Percentiles rank a stretch among this genome's conserved stretches.
phyloP scores from a whole-genome alignment of 1,140 invertebrate genomes.

The Sminthurinus signatus region DNA sequence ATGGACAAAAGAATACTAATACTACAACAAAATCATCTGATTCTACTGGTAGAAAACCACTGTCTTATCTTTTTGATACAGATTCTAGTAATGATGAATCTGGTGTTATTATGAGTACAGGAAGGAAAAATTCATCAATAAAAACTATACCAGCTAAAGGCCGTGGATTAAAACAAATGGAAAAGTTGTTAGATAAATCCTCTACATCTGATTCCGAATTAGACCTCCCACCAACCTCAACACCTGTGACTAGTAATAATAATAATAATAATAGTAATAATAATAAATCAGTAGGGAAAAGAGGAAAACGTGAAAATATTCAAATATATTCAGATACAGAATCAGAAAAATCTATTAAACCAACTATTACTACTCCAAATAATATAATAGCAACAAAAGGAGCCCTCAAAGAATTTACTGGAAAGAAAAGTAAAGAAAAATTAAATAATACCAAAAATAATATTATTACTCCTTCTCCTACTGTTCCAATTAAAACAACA shows the following conservation, averaged over 20 bases:
- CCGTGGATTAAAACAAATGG: constrained; percentile 30
- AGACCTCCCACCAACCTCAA: constrained; percentile 22
- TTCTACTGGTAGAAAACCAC: constrained; percentile 21
- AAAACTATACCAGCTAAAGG: constrained; percentile 62
- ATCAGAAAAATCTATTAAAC: constrained; percentile 45
- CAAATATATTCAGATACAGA: constrained; percentile 66
- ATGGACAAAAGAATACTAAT: background rate
- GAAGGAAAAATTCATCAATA: constrained; percentile 37
- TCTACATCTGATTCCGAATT: constrained; percentile 37
- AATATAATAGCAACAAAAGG: constrained; percentile 61
- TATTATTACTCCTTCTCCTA: too few relatives aligned
- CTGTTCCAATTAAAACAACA: constrained; percentile 21
- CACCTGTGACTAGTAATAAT: background rate
- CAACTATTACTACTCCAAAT: constrained; percentile 47
- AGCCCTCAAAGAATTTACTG: constrained; percentile 70
- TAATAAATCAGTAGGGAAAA: background rate
- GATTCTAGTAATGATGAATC: constrained; percentile 33
- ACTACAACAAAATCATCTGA: constrained; percentile 43
- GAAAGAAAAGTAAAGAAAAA: constrained; percentile 32
- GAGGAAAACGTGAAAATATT: constrained; percentile 12
- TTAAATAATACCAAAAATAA: background rate
- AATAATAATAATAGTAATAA: too few relatives aligned
- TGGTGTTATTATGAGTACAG: constrained; percentile 47
- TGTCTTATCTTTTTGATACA: constrained; percentile 36
- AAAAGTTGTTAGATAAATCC: constrained; percentile 20